Evolutionary conservation across 2,113 vertebrate species (phyloP).

Genomic region (Sinocyclocheilus rhinocerous): DNA sequence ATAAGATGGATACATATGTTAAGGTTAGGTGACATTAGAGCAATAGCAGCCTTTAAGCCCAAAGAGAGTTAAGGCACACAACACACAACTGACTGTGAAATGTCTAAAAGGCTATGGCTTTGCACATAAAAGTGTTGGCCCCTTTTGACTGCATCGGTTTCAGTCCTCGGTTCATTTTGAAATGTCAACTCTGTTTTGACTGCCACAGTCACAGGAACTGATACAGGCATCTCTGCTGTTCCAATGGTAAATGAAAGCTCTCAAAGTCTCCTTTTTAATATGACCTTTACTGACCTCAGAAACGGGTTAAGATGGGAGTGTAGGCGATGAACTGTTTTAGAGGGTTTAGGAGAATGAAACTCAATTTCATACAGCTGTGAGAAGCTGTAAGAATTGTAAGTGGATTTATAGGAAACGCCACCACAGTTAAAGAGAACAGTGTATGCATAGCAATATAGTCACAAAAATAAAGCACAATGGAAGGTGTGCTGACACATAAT

Average conservation of each 20-base stretch:
- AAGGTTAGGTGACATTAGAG: neutral
- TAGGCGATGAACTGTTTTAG: neutral
- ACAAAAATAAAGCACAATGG: neutral
- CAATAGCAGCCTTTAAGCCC: neutral
- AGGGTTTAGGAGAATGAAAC: constrained; percentile 15
- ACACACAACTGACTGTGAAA: constrained; percentile 7
- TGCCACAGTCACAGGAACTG: constrained; percentile 21
- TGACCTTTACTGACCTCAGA: constrained; percentile 42
- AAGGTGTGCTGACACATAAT: neutral
- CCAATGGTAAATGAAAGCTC: constrained; percentile 40
- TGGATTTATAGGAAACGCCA: neutral
- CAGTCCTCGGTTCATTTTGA: constrained; percentile 38
- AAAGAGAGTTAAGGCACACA: neutral
- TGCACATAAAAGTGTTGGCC: constrained; percentile 38
- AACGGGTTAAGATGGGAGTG: constrained; percentile 22
- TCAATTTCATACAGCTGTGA: constrained; percentile 13
- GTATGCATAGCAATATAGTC: neutral
- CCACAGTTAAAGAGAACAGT: neutral
- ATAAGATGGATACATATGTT: neutral
- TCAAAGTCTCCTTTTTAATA: constrained; percentile 15
- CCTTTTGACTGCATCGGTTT: constrained; percentile 38
- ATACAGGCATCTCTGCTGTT: constrained; percentile 12
- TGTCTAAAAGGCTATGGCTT: constrained; percentile 40
- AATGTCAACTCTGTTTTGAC: constrained; percentile 52
- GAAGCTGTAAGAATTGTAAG: neutral